Base-by-base conservation (phyloP, 92 coral and sea anemone genomes). In the Blastomussa wellsi region DNA sequence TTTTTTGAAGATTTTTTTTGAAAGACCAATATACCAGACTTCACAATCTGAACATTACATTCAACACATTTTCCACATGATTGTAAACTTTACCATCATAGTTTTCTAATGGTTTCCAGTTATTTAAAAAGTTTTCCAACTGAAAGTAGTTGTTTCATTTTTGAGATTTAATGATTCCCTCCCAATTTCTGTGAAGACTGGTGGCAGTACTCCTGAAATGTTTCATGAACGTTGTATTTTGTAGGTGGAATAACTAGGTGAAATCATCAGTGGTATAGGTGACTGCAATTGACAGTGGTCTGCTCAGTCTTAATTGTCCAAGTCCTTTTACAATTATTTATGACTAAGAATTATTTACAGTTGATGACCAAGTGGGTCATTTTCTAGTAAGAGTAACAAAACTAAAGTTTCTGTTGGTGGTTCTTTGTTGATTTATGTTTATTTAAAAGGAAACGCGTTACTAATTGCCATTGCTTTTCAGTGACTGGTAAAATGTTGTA, bases 271-370 rank as follows among this genome's bases (percentile, higher is more conserved):
- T 60, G 67, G 15, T n/a, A 60, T 24, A 62, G 12, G 32, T n/a
- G 13, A 62, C 0, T 4, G 7, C 68, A 26, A 17, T 62, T 68
- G 1, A 33, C 14, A 11, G n/a, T 38, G 44, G 75, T 4, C 8
- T 12, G 4, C 22, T 35, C 35, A 19, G 26, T 38, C 19, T 70
- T n/a, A 70, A 35, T 70, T n/a, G 42, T 35, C 22, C 36, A 69
- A 69, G 44, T 48, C 19, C 11, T 17, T n/a, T n/a, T n/a, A n/a
- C n/a, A 19, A 80, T 65, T 80, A 65, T 65, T 80, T 65, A 80
- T 70, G 75, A 65, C 20, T 31, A 42, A 67, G 14, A 65, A 65
- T 44, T 79, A 79, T 79, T 79, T 79, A 79, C 83, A 64, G 48
- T 79, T 79, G 26, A 41, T 33, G 29, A 24, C 1, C 65, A 33